phyloP scores from a whole-genome alignment of 2,797 vertebrate genomes.

The Sylvia borin region DNA sequence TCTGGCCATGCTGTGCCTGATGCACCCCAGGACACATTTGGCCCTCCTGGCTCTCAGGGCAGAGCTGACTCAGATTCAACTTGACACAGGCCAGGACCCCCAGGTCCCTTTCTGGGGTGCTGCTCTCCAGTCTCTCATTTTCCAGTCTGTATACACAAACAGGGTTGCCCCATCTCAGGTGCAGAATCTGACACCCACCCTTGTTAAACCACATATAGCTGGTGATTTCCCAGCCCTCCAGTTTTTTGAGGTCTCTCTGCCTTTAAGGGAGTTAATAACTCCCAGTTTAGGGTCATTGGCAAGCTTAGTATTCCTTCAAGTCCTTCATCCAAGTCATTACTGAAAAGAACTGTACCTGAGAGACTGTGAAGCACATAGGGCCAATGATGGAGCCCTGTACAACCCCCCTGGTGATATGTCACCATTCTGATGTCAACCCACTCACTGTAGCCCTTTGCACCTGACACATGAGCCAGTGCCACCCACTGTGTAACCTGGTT shows the following conservation, averaged over 20 bases:
- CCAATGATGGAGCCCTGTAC: not conserved
- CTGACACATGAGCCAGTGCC: not conserved
- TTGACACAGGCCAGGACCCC: fast-evolving
- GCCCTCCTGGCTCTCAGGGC: not conserved
- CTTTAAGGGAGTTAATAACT: not conserved
- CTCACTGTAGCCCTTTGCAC: not conserved
- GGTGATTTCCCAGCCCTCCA: no score
- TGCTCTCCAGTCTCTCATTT: not conserved
- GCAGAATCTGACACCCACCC: not conserved
- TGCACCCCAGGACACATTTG: fast-evolving
- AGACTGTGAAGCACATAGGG: not conserved
- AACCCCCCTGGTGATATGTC: no score
- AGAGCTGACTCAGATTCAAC: fast-evolving
- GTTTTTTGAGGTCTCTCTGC: not conserved
- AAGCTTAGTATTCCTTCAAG: not conserved
- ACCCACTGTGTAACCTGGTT: not conserved
- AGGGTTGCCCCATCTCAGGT: no score
- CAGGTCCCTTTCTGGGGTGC: fast-evolving
- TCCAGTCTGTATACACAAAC: not conserved
- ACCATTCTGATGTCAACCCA: no score
- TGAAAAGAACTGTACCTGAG: not conserved
- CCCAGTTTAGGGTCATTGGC: not conserved
- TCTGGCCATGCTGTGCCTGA: not conserved
- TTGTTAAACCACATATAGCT: not conserved
- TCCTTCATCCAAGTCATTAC: not conserved